Evolutionary conservation across 2,888 invertebrate species (phyloP).

Genomic region (Agrochola lota): DNA sequence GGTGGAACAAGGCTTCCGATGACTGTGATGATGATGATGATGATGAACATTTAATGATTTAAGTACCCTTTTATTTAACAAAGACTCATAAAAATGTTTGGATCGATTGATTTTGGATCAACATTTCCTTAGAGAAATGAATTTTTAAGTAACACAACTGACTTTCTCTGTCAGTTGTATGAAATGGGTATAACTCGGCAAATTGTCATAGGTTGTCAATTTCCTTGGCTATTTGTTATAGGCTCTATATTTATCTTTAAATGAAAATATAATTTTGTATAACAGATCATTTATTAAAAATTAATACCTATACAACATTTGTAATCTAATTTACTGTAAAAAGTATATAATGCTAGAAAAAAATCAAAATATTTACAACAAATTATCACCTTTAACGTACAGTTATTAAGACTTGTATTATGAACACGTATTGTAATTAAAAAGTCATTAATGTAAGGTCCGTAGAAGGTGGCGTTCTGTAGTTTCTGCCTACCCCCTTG

Average conservation of each 20-base stretch:
- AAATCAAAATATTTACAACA: background rate
- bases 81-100: background rate
- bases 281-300: slow-evolving; percentile 52
- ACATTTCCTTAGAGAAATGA: background rate
- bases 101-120: background rate
- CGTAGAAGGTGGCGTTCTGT: too few relatives aligned
- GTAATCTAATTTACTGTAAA: background rate
- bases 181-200: too few relatives aligned
- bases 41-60: background rate
- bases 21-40: background rate
- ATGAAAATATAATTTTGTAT: slow-evolving; percentile 1
- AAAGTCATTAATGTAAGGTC: background rate
- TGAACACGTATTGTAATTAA: slow-evolving; percentile 3
- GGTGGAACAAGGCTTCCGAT: too few relatives aligned
- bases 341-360: background rate
- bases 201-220: background rate
- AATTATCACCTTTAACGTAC: background rate
- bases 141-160: background rate
- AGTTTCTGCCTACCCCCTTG: too few relatives aligned
- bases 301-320: slow-evolving; percentile 2
- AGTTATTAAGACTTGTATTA: background rate
- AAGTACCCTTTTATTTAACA: background rate
- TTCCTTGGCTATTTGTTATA: background rate
- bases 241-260: background rate
- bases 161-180: background rate